phyloP scores from a whole-genome alignment of 2,888 invertebrate species.

The Cyclophora punctaria region DNA sequence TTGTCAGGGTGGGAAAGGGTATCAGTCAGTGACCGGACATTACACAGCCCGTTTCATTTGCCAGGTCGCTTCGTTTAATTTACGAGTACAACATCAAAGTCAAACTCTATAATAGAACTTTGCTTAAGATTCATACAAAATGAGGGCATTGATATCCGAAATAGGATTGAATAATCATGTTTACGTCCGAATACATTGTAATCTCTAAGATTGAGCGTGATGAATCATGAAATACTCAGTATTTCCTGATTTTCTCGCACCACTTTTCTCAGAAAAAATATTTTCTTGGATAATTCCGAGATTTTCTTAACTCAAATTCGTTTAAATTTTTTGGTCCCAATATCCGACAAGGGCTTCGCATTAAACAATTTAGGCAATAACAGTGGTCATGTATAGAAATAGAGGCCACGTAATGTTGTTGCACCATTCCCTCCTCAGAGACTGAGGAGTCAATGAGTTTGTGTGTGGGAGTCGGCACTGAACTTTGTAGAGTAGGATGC shows the following conservation, averaged over 20 bases:
- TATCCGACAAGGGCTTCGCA: too few relatives aligned
- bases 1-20: conserved; percentile 26
- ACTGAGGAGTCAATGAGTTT: conserved; percentile 50
- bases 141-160: conserved; percentile 41
- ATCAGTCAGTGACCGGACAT: conserved; percentile 49
- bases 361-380: conserved; percentile 4
- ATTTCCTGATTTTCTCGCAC: not conserved
- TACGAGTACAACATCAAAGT: conserved; percentile 17
- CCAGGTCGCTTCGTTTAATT: conserved; percentile 35
- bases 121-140: conserved; percentile 31
- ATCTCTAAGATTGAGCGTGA: conserved; percentile 5
- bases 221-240: conserved; percentile 2
- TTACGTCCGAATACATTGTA: conserved; percentile 32
- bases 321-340: too few relatives aligned
- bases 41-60: conserved; percentile 38
- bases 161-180: conserved; percentile 29
- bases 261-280: too few relatives aligned
- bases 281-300: too few relatives aligned
- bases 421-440: conserved; percentile 39
- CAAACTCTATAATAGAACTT: conserved; percentile 44
- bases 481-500: conserved; percentile 65
- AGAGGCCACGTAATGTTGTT: conserved; percentile 41
- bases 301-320: too few relatives aligned
- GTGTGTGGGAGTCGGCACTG: conserved; percentile 55
- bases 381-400: conserved; percentile 43